Base-by-base conservation (phyloP, 2,797 vertebrate genomes). In the Pseudomugil tenellus region DNA sequence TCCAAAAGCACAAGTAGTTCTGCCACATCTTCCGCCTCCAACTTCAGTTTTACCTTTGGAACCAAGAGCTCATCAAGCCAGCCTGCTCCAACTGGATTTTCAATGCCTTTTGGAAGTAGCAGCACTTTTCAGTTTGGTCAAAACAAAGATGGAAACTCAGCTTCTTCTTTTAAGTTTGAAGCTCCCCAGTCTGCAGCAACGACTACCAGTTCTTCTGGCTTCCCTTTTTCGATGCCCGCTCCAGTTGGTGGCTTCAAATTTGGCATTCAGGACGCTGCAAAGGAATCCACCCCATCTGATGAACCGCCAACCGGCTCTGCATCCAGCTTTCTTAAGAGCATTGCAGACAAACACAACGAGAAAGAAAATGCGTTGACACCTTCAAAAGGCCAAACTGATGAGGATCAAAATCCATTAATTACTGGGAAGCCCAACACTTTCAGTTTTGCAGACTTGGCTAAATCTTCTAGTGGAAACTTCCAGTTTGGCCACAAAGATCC, bases 401-500 rank as follows among this genome's bases (percentile, higher is more conserved):
- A 81, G 17, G 88, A 90, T 11, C 70, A 89, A 58, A 94, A 94
- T 79, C 92, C 92, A 19, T 78, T 96, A 72, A 88, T 98, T 81
- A 87, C 93, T 25, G 95, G 95, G 0, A 95, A 95, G 63, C 71
- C 85, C 4, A 87, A 85, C 54, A 62, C 86, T 1, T 96, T 93
- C 32, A 96, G 95, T 82, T 99, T 99, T 94, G 95, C 96, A 34
- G 97, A 98, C 49, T 92, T 98, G 91, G 96, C 97, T 63, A 91
- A 95, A 61, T 92, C 89, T 58, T 81, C 94, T 55, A 80, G 74
- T 9, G 94, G 94, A 76, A 91, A 93, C 34, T 97, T 96, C 89
- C 92, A 95, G 11, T 98, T 98, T 92, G 96, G 95, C 31, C 85
- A 93, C 55, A 93, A 91, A 26, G 95, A 98, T 57, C 95, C 96